Base-by-base conservation (phyloP, 2,888 invertebrate genomes). In the Acanthopleura granulata region DNA sequence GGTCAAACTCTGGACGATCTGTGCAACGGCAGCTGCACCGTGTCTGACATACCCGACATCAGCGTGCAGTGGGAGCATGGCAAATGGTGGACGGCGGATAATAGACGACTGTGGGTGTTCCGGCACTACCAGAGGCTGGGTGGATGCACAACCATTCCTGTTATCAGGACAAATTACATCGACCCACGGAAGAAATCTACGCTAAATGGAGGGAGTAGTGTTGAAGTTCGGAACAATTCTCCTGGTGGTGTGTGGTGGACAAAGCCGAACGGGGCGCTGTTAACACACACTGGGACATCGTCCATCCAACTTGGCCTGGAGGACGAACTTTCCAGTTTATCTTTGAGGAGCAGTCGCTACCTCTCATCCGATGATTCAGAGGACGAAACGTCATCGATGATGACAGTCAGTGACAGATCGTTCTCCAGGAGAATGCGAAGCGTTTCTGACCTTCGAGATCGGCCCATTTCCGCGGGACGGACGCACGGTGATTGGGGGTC, bases 51-150 rank as follows among this genome's bases (percentile, higher is more conserved):
- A 69, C 74, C 66, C 22, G 25, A 12, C 15, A 74, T 74, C 18
- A 15, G 18, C n/a, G 70, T 74, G 1, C 9, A 15, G n/a, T 50
- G 66, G 18, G 49, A 1, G 27, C n/a, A 49, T n/a, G 74, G 57
- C 11, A 49, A 74, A 30, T 74, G 74, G 74, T 74, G 40, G 30
- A 74, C 74, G 15, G 74, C 74, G 16, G 69, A 74, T 30, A 74
- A 74, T 49, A 40, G 74, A 14, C 15, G 74, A 0, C 66, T 74
- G 49, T 74, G 74, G 74, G 66, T 74, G 62, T 74, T 74, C 51
- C 40, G 14, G 50, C 3, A 50, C 15, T 66, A 49, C 27, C 50
- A 74, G n/a, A 16, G 18, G 15, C 15, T 50, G 30, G 51, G 62
- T 6, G 62, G 62, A 49, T 74, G 74, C 49, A 22, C 18, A 18